Base-by-base conservation (phyloP, 2,888 invertebrate genomes). In the Drosophila anomelani region DNA sequence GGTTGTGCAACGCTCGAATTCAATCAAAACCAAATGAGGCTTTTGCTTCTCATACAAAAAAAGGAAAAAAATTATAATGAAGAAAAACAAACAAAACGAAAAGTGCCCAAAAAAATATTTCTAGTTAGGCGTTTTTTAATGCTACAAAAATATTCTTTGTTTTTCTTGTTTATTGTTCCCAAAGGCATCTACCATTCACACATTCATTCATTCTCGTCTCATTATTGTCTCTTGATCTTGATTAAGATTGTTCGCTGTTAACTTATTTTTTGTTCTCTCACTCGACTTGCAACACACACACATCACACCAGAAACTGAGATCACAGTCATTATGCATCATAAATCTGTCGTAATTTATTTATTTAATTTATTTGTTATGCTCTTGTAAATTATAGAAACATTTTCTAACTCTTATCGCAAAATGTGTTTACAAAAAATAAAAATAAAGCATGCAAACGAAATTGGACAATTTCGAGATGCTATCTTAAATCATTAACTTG, bases 331-430 rank as follows among this genome's bases (percentile, higher is more conserved):
- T 75, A 77, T 82, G 5, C 12, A 32, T 15, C 57, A 57, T 63
- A 32, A 36, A 49, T 71, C 29, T n/a, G 38, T 68, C 82, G 67
- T 63, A 38, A 57, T 54, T 56, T 82, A 82, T 89, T 82, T 82
- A 82, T 82, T 82, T 87, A 64, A 76, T 54, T 89, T 82, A 85
- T 85, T 89, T 83, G 83, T 89, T 83, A 81, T 87, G 69, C 43
- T 53, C 34, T 69, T 73, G 67, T 82, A 81, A 68, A 77, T 53
- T 53, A 51, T 56, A 62, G 58, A 70, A 62, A 36, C 55, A 43
- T 75, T 79, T 77, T 66, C 61, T 57, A 69, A 78, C 46, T 53
- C 20, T 82, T 76, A 68, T 74, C 23, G 34, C 44, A n/a, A 55
- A 89, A 75, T 41, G 68, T 71, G 85, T 89, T 84, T 69, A 69